Percentiles rank a stretch among this genome's conserved stretches.
Conservation (phyloP, 2,888 invertebrate species). For the Aproaerema taeniolella region DNA sequence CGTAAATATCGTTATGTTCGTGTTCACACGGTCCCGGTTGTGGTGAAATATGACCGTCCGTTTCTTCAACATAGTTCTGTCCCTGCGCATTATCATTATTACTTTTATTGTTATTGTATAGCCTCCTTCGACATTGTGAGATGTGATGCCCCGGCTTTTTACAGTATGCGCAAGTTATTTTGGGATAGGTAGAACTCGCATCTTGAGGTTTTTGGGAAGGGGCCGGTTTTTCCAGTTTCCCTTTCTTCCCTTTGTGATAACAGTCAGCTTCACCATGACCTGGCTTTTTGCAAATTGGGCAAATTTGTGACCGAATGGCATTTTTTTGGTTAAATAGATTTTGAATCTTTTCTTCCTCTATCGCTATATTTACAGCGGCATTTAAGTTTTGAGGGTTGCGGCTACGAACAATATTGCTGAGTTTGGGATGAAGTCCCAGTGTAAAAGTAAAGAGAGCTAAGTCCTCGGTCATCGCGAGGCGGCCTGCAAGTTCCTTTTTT, state of each 20-base stretch:
- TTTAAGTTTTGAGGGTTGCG: background rate
- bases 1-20: conserved; percentile 2
- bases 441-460: conserved; percentile 3
- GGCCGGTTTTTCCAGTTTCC: background rate
- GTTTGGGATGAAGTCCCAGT: background rate
- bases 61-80: background rate
- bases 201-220: background rate
- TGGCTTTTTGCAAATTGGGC: background rate
- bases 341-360: conserved; percentile 11
- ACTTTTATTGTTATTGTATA: conserved; percentile 3
- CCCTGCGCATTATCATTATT: background rate
- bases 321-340: conserved; percentile 4
- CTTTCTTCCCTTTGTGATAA: background rate
- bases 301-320: background rate
- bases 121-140: conserved; percentile 7
- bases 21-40: too few relatives aligned
- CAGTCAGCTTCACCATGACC: background rate
- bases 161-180: conserved; percentile 1
- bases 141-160: conserved; percentile 6
- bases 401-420: conserved; percentile 5
- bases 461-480: conserved; percentile 9
- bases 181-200: background rate
- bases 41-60: too few relatives aligned
- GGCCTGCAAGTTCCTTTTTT: conserved; percentile 8
- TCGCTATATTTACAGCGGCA: conserved; percentile 2